phyloP scores from a whole-genome alignment of 2,113 vertebrate genomes.

The Steatornis caripensis region DNA sequence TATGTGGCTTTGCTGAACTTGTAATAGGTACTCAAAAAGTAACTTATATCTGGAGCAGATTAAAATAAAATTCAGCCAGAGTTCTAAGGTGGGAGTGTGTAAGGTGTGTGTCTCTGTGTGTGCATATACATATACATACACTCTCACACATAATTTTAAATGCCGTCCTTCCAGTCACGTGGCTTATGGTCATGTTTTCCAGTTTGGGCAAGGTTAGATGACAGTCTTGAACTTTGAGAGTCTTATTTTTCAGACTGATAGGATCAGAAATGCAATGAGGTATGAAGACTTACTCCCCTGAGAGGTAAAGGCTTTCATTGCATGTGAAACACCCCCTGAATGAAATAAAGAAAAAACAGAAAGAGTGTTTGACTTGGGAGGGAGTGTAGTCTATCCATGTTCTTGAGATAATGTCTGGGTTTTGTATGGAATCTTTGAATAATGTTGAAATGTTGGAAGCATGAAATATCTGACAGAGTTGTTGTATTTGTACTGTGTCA shows the following conservation, averaged over 20 bases:
- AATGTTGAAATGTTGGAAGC: not conserved
- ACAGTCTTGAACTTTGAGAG: not conserved
- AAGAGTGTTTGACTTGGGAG: not conserved
- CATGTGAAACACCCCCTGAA: not conserved
- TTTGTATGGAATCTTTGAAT: not conserved
- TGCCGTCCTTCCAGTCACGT: not conserved
- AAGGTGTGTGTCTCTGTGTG: not conserved
- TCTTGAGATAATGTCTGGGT: conserved; percentile 8
- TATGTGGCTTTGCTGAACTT: not conserved
- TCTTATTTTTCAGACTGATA: conserved; percentile 1
- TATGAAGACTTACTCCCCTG: not conserved
- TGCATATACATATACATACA: not conserved
- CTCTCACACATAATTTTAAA: rapidly evolving
- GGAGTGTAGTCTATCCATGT: not conserved
- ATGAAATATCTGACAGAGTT: not conserved
- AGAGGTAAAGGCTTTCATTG: not conserved
- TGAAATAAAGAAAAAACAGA: not conserved
- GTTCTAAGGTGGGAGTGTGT: not conserved
- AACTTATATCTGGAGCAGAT: not conserved
- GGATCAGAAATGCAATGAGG: conserved; percentile 14
- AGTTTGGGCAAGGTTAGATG: not conserved
- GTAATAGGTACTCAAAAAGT: not conserved
- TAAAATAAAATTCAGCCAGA: not conserved
- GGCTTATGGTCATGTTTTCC: not conserved
- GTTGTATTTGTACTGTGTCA: conserved; percentile 4